Conservation (phyloP, 2,797 vertebrate genomes). For the Acanthurus tractus region DNA sequence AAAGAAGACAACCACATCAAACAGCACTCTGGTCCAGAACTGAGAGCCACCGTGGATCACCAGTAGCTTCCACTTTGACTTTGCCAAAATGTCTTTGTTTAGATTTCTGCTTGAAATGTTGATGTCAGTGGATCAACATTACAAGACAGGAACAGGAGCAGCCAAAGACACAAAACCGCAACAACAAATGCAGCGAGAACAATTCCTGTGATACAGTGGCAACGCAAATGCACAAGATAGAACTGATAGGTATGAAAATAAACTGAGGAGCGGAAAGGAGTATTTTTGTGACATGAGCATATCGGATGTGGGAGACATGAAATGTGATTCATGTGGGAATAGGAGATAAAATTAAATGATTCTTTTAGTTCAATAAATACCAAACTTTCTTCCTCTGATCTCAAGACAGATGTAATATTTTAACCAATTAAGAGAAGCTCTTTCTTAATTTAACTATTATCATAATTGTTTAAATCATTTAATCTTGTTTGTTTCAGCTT, state of each 20-base stretch:
- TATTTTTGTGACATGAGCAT: constrained; percentile 26
- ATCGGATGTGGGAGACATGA: constrained; percentile 20
- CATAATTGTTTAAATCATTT: not conserved
- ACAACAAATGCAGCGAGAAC: constrained; percentile 12
- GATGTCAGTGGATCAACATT: not conserved
- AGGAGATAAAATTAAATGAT: constrained; percentile 19
- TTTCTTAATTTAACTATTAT: not conserved
- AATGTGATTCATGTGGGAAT: constrained; percentile 5
- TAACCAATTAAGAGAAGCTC: constrained; percentile 3
- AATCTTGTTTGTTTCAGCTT: not conserved
- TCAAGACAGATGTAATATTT: not conserved
- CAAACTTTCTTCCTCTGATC: not conserved
- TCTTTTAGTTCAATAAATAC: constrained; percentile 8
- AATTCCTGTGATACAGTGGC: not conserved
- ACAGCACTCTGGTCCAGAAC: constrained; percentile 20
- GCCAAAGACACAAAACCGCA: not conserved
- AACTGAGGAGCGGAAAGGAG: constrained; percentile 14
- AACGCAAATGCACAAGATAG: constrained; percentile 2
- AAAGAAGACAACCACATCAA: constrained; percentile 19
- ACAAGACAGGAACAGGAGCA: constrained; percentile 7
- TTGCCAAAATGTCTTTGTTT: constrained; percentile 1
- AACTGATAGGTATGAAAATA: constrained; percentile 18
- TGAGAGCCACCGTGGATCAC: not conserved
- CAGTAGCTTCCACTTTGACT: constrained; percentile 16
- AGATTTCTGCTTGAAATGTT: constrained; percentile 19